Evolutionary conservation across 2,888 invertebrate genomes (phyloP).

Genomic region (Callyntrura sp.): DNA sequence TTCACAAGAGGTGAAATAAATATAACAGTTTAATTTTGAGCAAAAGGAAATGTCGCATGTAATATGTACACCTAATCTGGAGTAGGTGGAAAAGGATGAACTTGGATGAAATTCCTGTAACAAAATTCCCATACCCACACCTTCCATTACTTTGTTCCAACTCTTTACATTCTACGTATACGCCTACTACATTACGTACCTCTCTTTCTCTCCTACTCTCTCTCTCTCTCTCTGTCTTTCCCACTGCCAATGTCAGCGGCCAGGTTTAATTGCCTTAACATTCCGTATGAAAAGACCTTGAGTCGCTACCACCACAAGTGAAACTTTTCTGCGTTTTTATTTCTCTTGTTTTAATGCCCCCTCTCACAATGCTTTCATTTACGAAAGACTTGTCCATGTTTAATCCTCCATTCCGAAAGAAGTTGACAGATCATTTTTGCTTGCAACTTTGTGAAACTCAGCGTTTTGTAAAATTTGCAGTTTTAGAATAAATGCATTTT

Average conservation of each 20-base stretch:
- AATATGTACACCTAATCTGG: slow-evolving; percentile 26
- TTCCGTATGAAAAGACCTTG: slow-evolving; percentile 26
- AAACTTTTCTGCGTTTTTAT: not conserved
- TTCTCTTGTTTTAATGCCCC: not conserved
- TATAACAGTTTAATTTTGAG: slow-evolving; percentile 39
- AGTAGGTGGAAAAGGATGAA: not conserved
- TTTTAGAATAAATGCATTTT: slow-evolving; percentile 10
- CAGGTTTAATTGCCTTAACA: slow-evolving; percentile 6
- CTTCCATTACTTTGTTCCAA: not conserved
- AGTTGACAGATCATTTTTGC: not conserved
- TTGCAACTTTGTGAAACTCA: not conserved
- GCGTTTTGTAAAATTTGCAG: not conserved
- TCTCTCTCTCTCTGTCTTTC: not conserved
- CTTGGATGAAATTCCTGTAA: not conserved
- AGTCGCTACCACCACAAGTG: not conserved
- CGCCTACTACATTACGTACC: not conserved
- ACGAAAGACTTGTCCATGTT: not conserved
- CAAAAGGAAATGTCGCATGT: slow-evolving; percentile 21
- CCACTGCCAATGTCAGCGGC: not conserved
- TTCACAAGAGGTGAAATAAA: slow-evolving; percentile 22
- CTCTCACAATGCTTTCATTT: not conserved
- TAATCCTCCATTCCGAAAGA: not conserved
- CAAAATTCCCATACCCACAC: not conserved
- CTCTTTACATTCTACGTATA: too few species aligned
- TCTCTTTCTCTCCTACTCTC: not conserved